These are phyloP conservation scores for Drosophila eugracilis DNA, from an alignment of 1,140 invertebrate species.

Conservation along the genomic window DNA sequence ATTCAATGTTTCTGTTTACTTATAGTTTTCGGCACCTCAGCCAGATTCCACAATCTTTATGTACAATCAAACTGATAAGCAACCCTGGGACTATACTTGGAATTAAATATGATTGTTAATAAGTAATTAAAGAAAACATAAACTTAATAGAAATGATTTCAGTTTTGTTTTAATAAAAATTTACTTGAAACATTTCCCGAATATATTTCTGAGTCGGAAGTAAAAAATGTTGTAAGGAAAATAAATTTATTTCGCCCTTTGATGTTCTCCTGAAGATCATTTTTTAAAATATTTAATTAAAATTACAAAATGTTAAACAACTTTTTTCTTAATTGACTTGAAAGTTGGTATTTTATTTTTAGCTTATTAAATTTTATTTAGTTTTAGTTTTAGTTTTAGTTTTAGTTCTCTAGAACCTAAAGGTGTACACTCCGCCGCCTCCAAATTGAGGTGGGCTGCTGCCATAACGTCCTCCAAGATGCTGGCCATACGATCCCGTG, in stretches of 20 bases:
- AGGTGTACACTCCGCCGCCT: conserved; percentile 67
- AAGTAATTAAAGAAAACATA: too few relatives aligned
- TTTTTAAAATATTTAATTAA: too few relatives aligned
- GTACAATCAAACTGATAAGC: conserved; percentile 30
- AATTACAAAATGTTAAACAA: too few relatives aligned
- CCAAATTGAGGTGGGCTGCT: conserved; percentile 70
- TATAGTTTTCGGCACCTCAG: conserved; percentile 12
- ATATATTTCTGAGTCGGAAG: too few relatives aligned
- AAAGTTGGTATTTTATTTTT: not conserved
- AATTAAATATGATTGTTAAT: not conserved
- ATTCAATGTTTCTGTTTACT: not conserved
- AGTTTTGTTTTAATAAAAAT: too few relatives aligned
- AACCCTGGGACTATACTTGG: not conserved
- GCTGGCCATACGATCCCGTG: conserved; percentile 68
- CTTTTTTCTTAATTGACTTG: too few relatives aligned
- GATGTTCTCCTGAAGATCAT: too few relatives aligned
- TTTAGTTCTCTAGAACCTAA: conserved; percentile 40
- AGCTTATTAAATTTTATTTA: conserved; percentile 1
- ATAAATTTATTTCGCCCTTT: not conserved
- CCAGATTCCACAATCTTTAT: conserved; percentile 63
- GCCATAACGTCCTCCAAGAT: conserved; percentile 77
- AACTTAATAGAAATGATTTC: too few relatives aligned
- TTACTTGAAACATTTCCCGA: too few relatives aligned
- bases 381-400: too few relatives aligned
- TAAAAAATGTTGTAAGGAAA: not conserved